These are phyloP conservation scores for Mastigias papua DNA, from an alignment of 30 jellyfish, hydroid and myxozoan species.

Conservation along the genomic window DNA sequence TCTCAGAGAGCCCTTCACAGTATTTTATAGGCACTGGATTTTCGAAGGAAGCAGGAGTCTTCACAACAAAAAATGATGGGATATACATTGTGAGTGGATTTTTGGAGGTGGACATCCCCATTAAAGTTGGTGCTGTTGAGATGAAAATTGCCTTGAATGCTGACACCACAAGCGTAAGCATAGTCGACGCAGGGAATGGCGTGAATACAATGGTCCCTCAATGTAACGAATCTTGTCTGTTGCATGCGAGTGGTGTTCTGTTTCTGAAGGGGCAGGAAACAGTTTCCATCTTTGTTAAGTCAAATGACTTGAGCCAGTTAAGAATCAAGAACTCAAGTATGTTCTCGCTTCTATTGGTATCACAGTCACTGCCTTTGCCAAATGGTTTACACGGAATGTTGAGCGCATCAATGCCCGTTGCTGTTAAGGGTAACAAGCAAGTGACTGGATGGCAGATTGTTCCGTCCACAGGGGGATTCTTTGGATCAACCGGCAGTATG, in stretches of 20 bases:
- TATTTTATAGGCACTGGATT: conserved; percentile 56
- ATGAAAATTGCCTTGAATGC: conserved; percentile 78
- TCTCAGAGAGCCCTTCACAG: conserved; percentile 38
- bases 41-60: conserved; percentile 63
- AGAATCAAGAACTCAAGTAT: conserved; percentile 33
- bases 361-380: conserved; percentile 76
- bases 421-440: conserved; percentile 79
- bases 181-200: conserved; percentile 57
- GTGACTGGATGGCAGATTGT: conserved; percentile 72
- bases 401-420: neutral
- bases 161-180: conserved; percentile 3
- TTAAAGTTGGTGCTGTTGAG: conserved; percentile 8
- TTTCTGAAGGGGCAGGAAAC: conserved; percentile 46
- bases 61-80: conserved; percentile 65
- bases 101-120: conserved; percentile 28
- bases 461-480: conserved; percentile 72
- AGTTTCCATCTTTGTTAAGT: conserved; percentile 69
- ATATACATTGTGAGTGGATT: conserved; percentile 65
- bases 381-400: conserved; percentile 75
- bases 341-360: conserved; percentile 43
- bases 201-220: conserved; percentile 25
- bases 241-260: conserved; percentile 59
- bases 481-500: conserved; percentile 52
- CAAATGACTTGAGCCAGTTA: conserved; percentile 31
- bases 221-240: conserved; percentile 72